phyloP scores from a whole-genome alignment of 2,797 vertebrate species.

The Eupleurogrammus muticus region DNA sequence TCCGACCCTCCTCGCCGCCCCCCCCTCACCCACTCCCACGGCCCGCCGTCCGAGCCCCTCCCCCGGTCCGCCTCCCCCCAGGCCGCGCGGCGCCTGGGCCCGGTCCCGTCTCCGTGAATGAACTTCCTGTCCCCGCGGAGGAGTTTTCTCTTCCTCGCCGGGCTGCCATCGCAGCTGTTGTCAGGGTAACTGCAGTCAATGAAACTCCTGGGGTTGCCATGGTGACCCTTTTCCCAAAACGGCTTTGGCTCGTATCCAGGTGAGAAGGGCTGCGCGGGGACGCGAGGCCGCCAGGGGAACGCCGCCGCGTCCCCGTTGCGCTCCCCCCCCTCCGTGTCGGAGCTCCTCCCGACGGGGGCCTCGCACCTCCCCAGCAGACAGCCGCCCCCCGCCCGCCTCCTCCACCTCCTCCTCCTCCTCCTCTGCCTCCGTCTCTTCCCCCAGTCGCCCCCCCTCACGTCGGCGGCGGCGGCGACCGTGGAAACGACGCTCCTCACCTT shows the following conservation, averaged over 20 bases:
- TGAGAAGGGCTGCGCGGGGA: constrained; percentile 67
- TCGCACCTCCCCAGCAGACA: constrained; percentile 69
- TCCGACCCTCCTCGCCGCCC: constrained; percentile 38
- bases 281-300: constrained; percentile 74
- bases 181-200: constrained; percentile 82
- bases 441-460: constrained; percentile 64
- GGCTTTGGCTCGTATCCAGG: constrained; percentile 71
- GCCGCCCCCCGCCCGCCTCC: constrained; percentile 59
- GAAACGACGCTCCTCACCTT: constrained; percentile 83
- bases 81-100: constrained; percentile 60
- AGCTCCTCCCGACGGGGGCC: constrained; percentile 71
- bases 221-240: constrained; percentile 82
- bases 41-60: constrained; percentile 45
- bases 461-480: constrained; percentile 77
- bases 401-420: constrained; percentile 23
- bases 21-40: constrained; percentile 72
- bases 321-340: constrained; percentile 51
- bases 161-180: constrained; percentile 80
- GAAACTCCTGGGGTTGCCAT: constrained; percentile 82
- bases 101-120: constrained; percentile 83
- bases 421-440: constrained; percentile 55
- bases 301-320: constrained; percentile 36
- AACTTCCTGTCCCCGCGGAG: constrained; percentile 79
- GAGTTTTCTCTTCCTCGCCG: constrained; percentile 77
- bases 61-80: constrained; percentile 60